A percentile compares a stretch with the other conserved stretches of the same genome.
Evolutionary conservation across 2,888 invertebrate species (phyloP).

Genomic region (Lasioglossum villosulum): DNA sequence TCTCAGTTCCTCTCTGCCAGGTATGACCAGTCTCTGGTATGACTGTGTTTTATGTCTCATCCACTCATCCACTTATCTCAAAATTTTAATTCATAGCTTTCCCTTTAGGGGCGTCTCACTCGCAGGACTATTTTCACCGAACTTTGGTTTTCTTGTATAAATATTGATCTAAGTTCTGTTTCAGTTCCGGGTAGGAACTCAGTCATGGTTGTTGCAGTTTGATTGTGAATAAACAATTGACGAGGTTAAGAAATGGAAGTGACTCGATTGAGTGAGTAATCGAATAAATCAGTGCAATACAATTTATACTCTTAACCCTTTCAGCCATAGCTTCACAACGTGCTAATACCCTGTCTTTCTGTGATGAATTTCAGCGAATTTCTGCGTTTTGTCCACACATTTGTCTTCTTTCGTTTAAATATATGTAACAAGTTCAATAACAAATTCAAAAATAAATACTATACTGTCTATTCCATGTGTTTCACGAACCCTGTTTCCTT

Average conservation of each 20-base stretch:
- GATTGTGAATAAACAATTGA: constrained; percentile 59
- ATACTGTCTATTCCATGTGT: not conserved
- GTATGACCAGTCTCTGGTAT: no score
- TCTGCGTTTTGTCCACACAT: not conserved
- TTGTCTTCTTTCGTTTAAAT: constrained; percentile 1
- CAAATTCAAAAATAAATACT: not conserved
- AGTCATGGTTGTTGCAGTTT: constrained; percentile 58
- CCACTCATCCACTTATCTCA: no score
- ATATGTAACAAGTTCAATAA: not conserved
- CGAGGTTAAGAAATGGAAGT: constrained; percentile 69
- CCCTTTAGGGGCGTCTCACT: not conserved
- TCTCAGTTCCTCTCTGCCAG: no score
- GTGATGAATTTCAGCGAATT: constrained; percentile 10
- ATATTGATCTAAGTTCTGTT: constrained; percentile 41
- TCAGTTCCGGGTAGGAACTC: constrained; percentile 60
- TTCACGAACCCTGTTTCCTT: not conserved
- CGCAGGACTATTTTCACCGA: not conserved
- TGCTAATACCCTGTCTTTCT: constrained; percentile 9
- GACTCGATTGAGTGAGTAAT: constrained; percentile 69
- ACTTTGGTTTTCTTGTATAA: not conserved
- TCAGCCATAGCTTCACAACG: not conserved
- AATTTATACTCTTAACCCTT: constrained; percentile 5
- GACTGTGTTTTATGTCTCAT: no score
- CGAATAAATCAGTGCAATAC: constrained; percentile 7
- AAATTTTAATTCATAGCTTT: not conserved